Percentiles rank a stretch among this genome's conserved stretches.
These are phyloP conservation scores for Samia ricini DNA, from an alignment of 1,140 invertebrate species.

Conservation along the genomic window DNA sequence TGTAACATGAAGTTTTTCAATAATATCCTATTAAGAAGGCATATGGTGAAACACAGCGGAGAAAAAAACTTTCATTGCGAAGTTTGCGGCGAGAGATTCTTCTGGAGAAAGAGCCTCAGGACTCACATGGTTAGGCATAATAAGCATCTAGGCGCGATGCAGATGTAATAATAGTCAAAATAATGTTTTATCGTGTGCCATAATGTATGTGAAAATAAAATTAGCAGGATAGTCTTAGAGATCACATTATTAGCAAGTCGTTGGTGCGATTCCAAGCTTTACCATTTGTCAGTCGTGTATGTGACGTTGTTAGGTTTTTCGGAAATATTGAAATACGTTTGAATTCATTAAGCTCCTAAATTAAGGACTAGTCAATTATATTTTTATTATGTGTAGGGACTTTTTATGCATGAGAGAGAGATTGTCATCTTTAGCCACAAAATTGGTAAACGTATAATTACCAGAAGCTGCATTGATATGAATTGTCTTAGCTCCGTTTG, in stretches of 20 bases:
- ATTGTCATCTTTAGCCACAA: no score
- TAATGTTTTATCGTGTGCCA: neutral
- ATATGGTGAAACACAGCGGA: slow-evolving; percentile 82
- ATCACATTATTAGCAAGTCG: neutral
- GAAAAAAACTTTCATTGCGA: slow-evolving; percentile 69
- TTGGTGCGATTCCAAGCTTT: neutral
- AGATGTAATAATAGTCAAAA: slow-evolving; percentile 19
- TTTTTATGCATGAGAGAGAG: no score
- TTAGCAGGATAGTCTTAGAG: no score
- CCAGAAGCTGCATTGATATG: no score
- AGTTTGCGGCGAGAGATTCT: slow-evolving; percentile 70
- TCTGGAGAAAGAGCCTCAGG: slow-evolving; percentile 58
- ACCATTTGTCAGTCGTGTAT: neutral
- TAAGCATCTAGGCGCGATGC: slow-evolving; percentile 35
- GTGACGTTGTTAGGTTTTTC: neutral
- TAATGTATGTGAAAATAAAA: no score
- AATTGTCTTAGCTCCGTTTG: no score
- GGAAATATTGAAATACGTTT: neutral
- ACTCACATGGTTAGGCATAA: slow-evolving; percentile 58
- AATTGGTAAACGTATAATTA: no score
- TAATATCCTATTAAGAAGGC: slow-evolving; percentile 81
- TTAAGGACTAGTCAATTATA: neutral
- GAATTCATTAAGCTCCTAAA: no score
- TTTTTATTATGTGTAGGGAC: no score
- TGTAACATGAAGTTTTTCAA: slow-evolving; percentile 73